phyloP scores from a whole-genome alignment of 2,113 vertebrate species.

The Mirounga angustirostris region DNA sequence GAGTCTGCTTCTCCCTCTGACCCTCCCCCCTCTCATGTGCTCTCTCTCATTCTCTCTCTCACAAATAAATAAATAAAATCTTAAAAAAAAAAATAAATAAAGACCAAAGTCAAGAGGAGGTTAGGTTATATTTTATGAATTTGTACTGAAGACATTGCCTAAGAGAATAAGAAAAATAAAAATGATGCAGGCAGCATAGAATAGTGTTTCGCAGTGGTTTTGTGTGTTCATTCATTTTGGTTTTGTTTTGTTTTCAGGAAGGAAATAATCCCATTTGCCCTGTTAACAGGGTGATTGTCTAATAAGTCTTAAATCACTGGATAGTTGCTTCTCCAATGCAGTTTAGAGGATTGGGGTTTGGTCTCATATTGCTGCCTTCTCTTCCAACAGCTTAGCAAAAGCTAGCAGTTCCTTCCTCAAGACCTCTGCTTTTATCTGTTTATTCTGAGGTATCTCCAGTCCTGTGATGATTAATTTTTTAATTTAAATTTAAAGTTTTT shows the following conservation, averaged over 20 bases:
- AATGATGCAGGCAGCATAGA: background rate
- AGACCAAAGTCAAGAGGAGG: background rate
- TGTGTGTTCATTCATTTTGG: background rate
- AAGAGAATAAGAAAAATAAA: background rate
- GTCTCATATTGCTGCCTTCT: background rate
- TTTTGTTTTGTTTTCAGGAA: background rate
- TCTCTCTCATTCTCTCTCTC: too few species aligned
- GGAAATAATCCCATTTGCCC: background rate
- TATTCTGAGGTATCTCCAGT: background rate
- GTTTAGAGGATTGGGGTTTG: background rate
- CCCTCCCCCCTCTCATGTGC: too few species aligned
- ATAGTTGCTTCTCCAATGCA: background rate
- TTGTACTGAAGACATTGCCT: background rate
- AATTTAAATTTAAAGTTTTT: background rate
- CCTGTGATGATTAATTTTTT: background rate
- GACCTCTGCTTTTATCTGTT: background rate
- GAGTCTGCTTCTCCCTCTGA: too few species aligned
- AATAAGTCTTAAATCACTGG: background rate
- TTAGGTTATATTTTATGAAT: slow-evolving; percentile 35
- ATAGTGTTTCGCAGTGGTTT: background rate
- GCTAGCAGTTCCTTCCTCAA: background rate
- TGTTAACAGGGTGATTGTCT: background rate
- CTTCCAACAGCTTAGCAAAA: background rate
- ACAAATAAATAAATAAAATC: too few species aligned
- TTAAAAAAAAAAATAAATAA: background rate